These are phyloP conservation scores for Enteromius viviparus DNA, from an alignment of 2,797 vertebrate genomes.

Conservation along the genomic window DNA sequence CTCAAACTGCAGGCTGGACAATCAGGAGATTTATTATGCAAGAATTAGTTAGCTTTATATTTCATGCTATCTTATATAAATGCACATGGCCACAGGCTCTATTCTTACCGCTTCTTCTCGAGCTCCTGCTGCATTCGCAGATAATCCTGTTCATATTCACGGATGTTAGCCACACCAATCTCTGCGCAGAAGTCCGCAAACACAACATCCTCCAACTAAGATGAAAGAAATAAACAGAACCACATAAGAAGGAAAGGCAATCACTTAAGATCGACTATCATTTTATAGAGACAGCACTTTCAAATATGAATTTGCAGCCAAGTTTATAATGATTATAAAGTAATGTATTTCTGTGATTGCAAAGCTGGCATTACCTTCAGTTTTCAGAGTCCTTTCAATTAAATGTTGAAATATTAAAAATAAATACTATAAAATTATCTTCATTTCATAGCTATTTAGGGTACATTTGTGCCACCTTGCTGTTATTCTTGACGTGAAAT, in stretches of 20 bases:
- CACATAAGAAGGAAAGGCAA: not conserved
- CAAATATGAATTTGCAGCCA: not conserved
- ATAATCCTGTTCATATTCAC: constrained; percentile 87
- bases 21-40: constrained; percentile 3
- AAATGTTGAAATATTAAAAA: not conserved
- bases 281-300: not conserved
- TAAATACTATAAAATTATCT: not conserved
- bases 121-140: constrained; percentile 85
- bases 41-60: not conserved
- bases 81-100: not conserved
- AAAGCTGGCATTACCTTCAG: not conserved
- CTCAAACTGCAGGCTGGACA: constrained; percentile 89
- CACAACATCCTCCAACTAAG: constrained; percentile 88
- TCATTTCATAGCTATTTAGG: not conserved
- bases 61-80: not conserved
- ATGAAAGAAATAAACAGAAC: not conserved
- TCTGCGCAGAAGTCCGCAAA: constrained; percentile 90
- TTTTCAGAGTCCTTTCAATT: not conserved
- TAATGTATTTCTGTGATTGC: not conserved
- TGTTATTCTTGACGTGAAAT: not conserved
- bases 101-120: constrained; percentile 85
- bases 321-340: not conserved
- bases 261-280: not conserved
- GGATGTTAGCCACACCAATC: constrained; percentile 88
- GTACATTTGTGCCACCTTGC: not conserved